A percentile compares a stretch with the other conserved stretches of the same genome.
phyloP scores from a whole-genome alignment of 2,888 invertebrate species.

The Eupithecia centaureata region DNA sequence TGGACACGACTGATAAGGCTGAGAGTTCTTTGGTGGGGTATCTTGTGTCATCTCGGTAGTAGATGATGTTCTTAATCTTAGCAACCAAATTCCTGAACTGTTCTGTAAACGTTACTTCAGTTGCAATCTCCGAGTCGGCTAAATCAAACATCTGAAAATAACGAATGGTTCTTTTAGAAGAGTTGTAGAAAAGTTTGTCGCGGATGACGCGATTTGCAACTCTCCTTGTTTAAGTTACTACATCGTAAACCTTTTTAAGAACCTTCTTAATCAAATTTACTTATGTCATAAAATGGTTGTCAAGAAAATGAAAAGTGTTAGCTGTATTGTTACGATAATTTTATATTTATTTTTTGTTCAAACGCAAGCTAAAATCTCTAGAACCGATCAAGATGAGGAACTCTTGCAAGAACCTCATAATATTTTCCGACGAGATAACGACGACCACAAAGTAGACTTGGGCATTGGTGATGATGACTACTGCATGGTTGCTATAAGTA shows the following conservation, averaged over 20 bases:
- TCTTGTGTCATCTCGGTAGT: constrained; percentile 73
- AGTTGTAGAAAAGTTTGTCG: too few relatives aligned
- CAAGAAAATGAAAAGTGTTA: constrained; percentile 13
- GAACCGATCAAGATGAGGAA: not conserved
- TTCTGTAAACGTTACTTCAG: constrained; percentile 88
- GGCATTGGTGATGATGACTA: constrained; percentile 54
- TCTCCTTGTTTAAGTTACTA: not conserved
- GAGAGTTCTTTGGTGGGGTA: constrained; percentile 82
- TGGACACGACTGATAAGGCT: constrained; percentile 83
- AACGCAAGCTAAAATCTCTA: constrained; percentile 6
- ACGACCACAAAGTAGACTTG: constrained; percentile 56
- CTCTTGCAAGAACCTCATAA: constrained; percentile 7
- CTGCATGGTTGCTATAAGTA: constrained; percentile 22
- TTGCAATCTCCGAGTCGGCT: constrained; percentile 85
- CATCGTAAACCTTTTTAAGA: not conserved
- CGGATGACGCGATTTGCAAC: not conserved
- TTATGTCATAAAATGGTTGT: constrained; percentile 8
- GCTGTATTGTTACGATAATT: not conserved
- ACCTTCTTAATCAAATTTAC: not conserved
- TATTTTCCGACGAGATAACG: constrained; percentile 47
- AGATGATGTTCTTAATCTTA: constrained; percentile 78
- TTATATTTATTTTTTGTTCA: constrained; percentile 12
- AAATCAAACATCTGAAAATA: constrained; percentile 87
- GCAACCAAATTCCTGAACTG: constrained; percentile 83
- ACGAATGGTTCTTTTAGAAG: not conserved